phyloP scores from a whole-genome alignment of 2,113 vertebrate species.

The Loxodonta africana region DNA sequence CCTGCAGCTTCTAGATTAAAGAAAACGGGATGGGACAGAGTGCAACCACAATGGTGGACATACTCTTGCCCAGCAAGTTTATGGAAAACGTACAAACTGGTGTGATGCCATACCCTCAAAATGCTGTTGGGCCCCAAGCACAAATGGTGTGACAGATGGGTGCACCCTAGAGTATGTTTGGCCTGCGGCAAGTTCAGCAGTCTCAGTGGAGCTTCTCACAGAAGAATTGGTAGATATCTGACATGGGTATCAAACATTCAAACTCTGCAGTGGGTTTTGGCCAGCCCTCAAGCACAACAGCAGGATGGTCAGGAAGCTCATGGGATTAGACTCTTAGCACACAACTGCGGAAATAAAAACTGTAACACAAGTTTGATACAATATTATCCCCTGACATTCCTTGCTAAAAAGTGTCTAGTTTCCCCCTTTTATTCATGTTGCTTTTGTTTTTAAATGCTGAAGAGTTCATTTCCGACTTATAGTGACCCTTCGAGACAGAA shows the following conservation, averaged over 20 bases:
- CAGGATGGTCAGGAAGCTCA: slow-evolving; percentile 91
- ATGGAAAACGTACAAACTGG: slow-evolving; percentile 91
- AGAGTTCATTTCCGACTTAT: too few species aligned
- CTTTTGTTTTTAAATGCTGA: too few species aligned
- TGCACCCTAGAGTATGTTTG: slow-evolving; percentile 92
- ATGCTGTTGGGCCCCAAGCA: slow-evolving; percentile 92
- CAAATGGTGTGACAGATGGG: slow-evolving; percentile 91
- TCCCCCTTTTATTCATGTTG: neutral
- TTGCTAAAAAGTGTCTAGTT: slow-evolving; percentile 81
- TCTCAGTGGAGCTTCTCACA: slow-evolving; percentile 94
- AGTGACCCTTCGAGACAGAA: too few species aligned
- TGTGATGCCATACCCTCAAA: slow-evolving; percentile 94
- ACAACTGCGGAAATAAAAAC: slow-evolving; percentile 97
- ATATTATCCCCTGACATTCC: slow-evolving; percentile 87
- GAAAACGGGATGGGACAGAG: slow-evolving; percentile 93
- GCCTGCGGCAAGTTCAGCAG: slow-evolving; percentile 92
- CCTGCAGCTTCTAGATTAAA: slow-evolving; percentile 93
- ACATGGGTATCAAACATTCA: slow-evolving; percentile 90
- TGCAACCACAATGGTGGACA: slow-evolving; percentile 94
- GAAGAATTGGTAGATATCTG: slow-evolving; percentile 98
- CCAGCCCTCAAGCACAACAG: slow-evolving; percentile 91
- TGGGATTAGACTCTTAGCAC: slow-evolving; percentile 98
- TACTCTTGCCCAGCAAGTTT: slow-evolving; percentile 95
- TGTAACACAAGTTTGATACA: slow-evolving; percentile 68
- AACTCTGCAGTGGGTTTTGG: slow-evolving; percentile 87